Evolutionary conservation across 2,888 invertebrate species (phyloP), one percentile per base, ranked within the genome.

Genomic region (Lydus trimaculatus): DNA sequence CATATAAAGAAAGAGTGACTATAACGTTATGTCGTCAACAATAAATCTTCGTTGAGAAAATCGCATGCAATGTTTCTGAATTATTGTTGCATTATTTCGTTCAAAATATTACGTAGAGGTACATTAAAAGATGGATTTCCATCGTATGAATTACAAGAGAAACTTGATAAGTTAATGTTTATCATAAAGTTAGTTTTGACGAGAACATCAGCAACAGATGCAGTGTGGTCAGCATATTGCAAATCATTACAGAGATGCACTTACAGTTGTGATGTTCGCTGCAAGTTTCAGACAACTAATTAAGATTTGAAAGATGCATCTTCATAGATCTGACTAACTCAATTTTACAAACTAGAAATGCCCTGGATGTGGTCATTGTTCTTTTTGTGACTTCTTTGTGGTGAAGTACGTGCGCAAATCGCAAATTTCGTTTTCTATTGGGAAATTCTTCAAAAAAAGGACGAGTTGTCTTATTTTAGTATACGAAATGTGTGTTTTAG

Each of bases 161-260:
- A 20, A 48, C 20, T 48, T 20, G 23, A 23, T 52, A 23, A 52
- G 9, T 52, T 20, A n/a, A 52, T 52, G 48, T 43, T 36, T 36
- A 43, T 43, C 23, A 20, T 23, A 23, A 23, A 23, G 5, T 25
- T 15, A 5, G 11, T 25, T 2, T 13, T 48, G 36, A 62, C 48
- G 25, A 63, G 7, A 25, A 48, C 31, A n/a, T 23, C 63, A 20
- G 43, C 7, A 39, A 43, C 62, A 62, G 23, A 28, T 62, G 62
- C 48, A 39, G n/a, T n/a, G 28, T 25, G 62, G 62, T 48, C 62
- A 62, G 20, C 25, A 33, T 33, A 25, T 33, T 17, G 43, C 62
- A 48, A 62, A 43, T 62, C 48, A 62, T 15, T 20, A 3, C 17
- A n/a, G 5, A 3, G 20, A 20, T 5, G 6, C 48, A 48, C 20